Conservation (phyloP, 2,113 vertebrate species). For the Crotalus viridis region DNA sequence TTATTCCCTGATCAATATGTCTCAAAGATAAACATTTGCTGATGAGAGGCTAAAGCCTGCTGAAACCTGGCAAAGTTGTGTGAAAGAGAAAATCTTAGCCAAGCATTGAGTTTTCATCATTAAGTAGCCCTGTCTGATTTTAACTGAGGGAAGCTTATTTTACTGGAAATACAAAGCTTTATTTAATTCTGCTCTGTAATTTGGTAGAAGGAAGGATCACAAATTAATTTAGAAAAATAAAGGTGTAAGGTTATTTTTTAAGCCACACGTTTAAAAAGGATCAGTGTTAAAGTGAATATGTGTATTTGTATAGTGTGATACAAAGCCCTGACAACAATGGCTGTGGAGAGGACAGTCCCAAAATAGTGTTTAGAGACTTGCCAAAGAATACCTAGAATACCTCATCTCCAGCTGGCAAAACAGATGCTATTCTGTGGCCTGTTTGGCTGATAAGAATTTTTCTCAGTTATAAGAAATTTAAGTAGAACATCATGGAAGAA, state of each 20-base stretch:
- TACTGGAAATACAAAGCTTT: background rate
- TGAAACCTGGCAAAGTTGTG: background rate
- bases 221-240: background rate
- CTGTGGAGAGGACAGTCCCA: background rate
- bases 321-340: background rate
- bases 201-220: background rate
- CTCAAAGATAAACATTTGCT: background rate
- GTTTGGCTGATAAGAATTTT: background rate
- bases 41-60: background rate
- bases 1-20: background rate
- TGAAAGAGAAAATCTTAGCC: background rate
- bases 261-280: background rate
- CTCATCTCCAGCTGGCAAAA: slow-evolving; percentile 13
- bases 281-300: background rate
- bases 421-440: background rate
- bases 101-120: background rate
- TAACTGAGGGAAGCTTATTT: background rate
- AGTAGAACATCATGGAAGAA: background rate
- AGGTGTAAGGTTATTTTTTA: background rate
- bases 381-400: background rate
- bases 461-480: slow-evolving; percentile 3
- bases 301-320: background rate
- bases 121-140: background rate
- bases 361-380: background rate
- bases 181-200: background rate